Base-by-base conservation (phyloP, 23 tunicate genomes). In the Oikopleura dioica region DNA sequence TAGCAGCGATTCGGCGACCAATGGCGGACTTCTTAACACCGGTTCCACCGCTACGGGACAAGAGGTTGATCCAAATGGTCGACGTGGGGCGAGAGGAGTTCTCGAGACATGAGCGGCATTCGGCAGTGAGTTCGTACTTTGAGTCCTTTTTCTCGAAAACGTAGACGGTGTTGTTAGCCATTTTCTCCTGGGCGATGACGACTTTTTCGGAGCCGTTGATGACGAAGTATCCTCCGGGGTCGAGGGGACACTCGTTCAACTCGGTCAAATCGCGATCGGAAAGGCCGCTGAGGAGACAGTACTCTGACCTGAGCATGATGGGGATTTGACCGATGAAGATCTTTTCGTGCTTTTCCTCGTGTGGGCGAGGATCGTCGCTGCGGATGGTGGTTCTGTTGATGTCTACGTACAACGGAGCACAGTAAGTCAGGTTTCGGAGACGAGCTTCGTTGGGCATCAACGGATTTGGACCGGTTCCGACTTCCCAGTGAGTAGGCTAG, bases 361-460 rank as follows among this genome's bases (percentile, higher is more conserved):
- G 59, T 0, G 89, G 95, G 28, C n/a, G 16, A 31, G 77, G 86
- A 0, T 37, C 81, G 24, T 94, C 86, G 36, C 76, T 85, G 37
- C 83, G 86, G 24, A 84, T 68, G 28, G 83, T 82, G 1, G 95
- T 86, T 59, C 86, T 94, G 36, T 95, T 86, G 78, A 94, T 94
- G 50, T 94, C 99, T 69, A 94, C 99, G 59, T 94, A 94, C 36
- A 94, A 78, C 0, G 99, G 99, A 0, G 99, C 99, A 36, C 95
- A 94, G 59, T 94, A 94, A 0, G 99, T 94, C 51, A 94, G 59
- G 69, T 94, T 94, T 28, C 99, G 79, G 78, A 79, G 79, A 79
- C 99, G 82, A 26, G 99, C 99, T 78, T 94, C 99, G 76, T 94
- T 94, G 0, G 99, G 99, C 99, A 94, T 94, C 99, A 94, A 86